Conservation (phyloP, 2,888 invertebrate species). For the Synanthedon formicaeformis region DNA sequence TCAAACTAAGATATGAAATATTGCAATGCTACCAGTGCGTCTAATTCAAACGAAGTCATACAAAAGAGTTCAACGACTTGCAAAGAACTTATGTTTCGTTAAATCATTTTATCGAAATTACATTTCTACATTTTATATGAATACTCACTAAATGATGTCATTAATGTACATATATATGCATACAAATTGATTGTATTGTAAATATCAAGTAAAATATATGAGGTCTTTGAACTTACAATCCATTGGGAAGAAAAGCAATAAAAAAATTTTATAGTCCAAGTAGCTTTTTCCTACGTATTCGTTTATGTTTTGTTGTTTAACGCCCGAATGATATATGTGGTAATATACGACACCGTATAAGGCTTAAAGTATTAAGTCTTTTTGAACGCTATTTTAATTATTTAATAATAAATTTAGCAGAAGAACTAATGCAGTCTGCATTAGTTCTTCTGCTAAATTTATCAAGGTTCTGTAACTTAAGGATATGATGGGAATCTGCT, state of each 20-base stretch:
- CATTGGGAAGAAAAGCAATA: conserved; percentile 61
- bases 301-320: background rate
- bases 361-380: background rate
- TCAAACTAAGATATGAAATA: too few relatives aligned
- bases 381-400: too few relatives aligned
- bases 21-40: too few relatives aligned
- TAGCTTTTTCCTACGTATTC: conserved; percentile 28
- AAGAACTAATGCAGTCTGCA: too few relatives aligned
- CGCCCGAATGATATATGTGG: background rate
- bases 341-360: background rate
- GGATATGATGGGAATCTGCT: too few relatives aligned
- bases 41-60: too few relatives aligned
- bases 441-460: too few relatives aligned
- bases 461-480: too few relatives aligned
- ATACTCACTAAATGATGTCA: conserved; percentile 20
- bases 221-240: conserved; percentile 40
- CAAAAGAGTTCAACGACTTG: too few relatives aligned
- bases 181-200: conserved; percentile 54
- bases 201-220: conserved; percentile 49
- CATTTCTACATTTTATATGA: background rate
- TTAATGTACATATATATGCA: conserved; percentile 53
- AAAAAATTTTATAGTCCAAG: conserved; percentile 46
- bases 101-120: too few relatives aligned
- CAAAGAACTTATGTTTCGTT: too few relatives aligned
- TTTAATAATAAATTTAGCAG: too few relatives aligned